phyloP scores from a whole-genome alignment of 1,140 invertebrate genomes.

The Pogonus chalceus region DNA sequence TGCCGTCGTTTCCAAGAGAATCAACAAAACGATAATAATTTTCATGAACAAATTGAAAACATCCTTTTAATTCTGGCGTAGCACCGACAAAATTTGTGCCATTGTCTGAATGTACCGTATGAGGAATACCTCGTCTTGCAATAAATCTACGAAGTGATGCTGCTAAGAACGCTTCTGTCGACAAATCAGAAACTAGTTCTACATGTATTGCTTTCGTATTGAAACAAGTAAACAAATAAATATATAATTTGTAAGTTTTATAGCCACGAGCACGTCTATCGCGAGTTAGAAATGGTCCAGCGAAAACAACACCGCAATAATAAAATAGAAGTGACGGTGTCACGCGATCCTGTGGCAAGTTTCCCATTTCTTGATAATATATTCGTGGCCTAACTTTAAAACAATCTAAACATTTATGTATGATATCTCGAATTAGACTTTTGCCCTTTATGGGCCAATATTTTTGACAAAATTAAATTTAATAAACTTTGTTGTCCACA shows the following conservation, averaged over 20 bases:
- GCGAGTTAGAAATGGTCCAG: constrained; percentile 26
- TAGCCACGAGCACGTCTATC: constrained; percentile 22
- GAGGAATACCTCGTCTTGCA: constrained; percentile 24
- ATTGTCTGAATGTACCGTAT: constrained; percentile 29
- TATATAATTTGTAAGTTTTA: constrained; percentile 29
- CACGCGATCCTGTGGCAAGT: too few relatives aligned
- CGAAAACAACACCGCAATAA: constrained; percentile 25
- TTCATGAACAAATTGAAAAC: too few relatives aligned
- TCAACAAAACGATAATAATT: too few relatives aligned
- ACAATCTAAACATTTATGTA: too few relatives aligned
- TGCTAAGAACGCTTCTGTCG: constrained; percentile 24
- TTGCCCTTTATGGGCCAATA: too few relatives aligned
- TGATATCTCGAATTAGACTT: too few relatives aligned
- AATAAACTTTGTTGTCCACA: too few relatives aligned
- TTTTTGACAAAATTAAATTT: too few relatives aligned
- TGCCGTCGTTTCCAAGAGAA: too few relatives aligned
- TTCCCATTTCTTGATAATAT: too few relatives aligned
- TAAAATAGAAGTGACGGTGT: neutral
- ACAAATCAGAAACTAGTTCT: constrained; percentile 33
- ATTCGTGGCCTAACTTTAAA: too few relatives aligned
- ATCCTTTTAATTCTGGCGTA: too few relatives aligned
- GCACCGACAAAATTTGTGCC: constrained; percentile 36
- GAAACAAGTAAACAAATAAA: constrained; percentile 37
- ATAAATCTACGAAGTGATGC: constrained; percentile 29
- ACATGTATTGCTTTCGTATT: constrained; percentile 34